Percentiles rank a stretch among this genome's conserved stretches.
Conservation (phyloP, 1,140 invertebrate genomes). For the Caerostris extrusa region DNA sequence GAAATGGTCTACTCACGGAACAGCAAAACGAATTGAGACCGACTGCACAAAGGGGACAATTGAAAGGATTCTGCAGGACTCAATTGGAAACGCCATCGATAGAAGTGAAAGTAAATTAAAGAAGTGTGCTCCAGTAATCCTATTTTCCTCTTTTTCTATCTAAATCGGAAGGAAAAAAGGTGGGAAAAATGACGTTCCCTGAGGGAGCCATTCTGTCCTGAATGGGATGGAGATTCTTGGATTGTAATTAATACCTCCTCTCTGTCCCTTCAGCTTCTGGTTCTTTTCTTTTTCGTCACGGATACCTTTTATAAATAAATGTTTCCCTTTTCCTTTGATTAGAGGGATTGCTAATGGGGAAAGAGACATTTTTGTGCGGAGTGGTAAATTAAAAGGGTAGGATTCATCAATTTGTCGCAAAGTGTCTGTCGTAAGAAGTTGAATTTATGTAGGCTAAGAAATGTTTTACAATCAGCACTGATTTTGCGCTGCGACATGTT, state of each 20-base stretch:
- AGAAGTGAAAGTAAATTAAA: slow-evolving; percentile 42
- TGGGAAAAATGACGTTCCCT: neutral
- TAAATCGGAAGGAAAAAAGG: neutral
- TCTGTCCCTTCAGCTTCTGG: neutral
- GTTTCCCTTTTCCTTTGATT: too few relatives aligned
- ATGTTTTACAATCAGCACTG: too few relatives aligned
- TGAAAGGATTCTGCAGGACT: slow-evolving; percentile 37
- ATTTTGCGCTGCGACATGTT: too few relatives aligned
- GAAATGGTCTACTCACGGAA: neutral
- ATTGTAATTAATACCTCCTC: slow-evolving; percentile 16
- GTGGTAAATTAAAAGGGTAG: too few relatives aligned
- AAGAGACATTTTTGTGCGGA: too few relatives aligned
- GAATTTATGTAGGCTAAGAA: too few relatives aligned
- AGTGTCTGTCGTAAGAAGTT: too few relatives aligned
- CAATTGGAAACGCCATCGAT: slow-evolving; percentile 17
- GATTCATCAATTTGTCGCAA: too few relatives aligned
- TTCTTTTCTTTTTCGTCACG: too few relatives aligned
- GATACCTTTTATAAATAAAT: too few relatives aligned
- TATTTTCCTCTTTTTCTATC: slow-evolving; percentile 1
- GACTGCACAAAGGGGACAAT: slow-evolving; percentile 58
- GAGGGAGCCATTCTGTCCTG: neutral
- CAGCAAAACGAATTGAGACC: slow-evolving; percentile 50
- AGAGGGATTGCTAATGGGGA: too few relatives aligned
- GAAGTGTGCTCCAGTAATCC: slow-evolving; percentile 47
- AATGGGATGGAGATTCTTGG: neutral